Conservation (phyloP, 1,140 invertebrate genomes). For the Caligus rogercresseyi region DNA sequence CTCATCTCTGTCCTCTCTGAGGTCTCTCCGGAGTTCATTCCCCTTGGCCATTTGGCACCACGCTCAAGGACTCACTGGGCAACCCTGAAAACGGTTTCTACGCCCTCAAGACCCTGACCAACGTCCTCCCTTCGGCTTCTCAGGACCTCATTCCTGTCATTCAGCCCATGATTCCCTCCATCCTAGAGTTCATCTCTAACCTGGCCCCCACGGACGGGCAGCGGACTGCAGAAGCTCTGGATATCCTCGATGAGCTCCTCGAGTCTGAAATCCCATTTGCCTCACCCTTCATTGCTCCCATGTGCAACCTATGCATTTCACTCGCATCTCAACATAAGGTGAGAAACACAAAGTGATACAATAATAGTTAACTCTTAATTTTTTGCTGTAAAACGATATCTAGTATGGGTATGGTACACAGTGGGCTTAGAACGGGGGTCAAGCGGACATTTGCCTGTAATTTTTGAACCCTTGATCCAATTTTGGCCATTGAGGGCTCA, state of each 20-base stretch:
- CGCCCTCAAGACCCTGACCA: conserved; percentile 39
- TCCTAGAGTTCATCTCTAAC: conserved; percentile 39
- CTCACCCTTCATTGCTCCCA: conserved; percentile 41
- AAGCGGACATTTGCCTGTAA: too few relatives aligned
- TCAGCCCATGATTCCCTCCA: conserved; percentile 40
- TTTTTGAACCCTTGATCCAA: too few relatives aligned
- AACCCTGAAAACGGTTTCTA: conserved; percentile 34
- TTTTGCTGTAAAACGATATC: too few relatives aligned
- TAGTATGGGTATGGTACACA: too few relatives aligned
- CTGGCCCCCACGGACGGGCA: conserved; percentile 37
- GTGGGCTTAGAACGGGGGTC: too few relatives aligned
- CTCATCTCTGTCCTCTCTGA: background rate
- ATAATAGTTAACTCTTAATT: conserved; percentile 41
- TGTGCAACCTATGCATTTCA: conserved; percentile 46
- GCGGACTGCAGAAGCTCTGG: conserved; percentile 43
- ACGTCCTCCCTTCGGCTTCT: conserved; percentile 39
- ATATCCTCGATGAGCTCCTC: conserved; percentile 50
- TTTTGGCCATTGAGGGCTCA: too few relatives aligned
- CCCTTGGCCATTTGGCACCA: background rate
- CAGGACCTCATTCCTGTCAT: conserved; percentile 42
- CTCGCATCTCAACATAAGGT: conserved; percentile 38
- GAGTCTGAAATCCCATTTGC: conserved; percentile 45
- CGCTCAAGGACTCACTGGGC: background rate
- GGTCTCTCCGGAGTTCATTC: background rate
- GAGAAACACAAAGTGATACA: conserved; percentile 35